phyloP scores from a whole-genome alignment of 2,888 invertebrate species.

The Dasysyrphus tricinctus region DNA sequence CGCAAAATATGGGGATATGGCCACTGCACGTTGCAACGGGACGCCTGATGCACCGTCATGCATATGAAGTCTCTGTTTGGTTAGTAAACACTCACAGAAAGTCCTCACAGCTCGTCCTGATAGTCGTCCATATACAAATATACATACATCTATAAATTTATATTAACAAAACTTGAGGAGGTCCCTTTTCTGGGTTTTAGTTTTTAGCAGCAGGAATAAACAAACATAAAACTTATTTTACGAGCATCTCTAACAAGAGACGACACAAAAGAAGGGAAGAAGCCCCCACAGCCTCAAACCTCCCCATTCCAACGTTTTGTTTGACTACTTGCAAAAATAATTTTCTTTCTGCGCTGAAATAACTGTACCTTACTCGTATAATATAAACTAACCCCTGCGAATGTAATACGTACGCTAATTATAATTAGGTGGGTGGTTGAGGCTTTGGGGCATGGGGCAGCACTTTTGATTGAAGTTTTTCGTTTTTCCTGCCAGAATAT shows the following conservation, averaged over 20 bases:
- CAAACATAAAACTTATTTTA: slow-evolving; percentile 58
- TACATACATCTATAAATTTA: background rate
- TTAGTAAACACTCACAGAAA: slow-evolving; percentile 17
- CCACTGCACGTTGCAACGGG: slow-evolving; percentile 32
- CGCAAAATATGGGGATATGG: slow-evolving; percentile 22
- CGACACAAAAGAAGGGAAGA: slow-evolving; percentile 17
- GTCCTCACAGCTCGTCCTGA: background rate
- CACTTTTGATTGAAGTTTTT: slow-evolving; percentile 60
- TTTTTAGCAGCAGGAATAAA: slow-evolving; percentile 59
- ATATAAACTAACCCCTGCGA: slow-evolving; percentile 11
- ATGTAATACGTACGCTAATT: slow-evolving; percentile 65
- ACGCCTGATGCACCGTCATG: slow-evolving; percentile 13
- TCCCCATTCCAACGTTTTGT: background rate
- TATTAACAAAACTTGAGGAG: slow-evolving; percentile 15
- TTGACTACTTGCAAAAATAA: slow-evolving; percentile 37
- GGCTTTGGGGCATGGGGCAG: slow-evolving; percentile 13
- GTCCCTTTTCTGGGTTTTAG: slow-evolving; percentile 37
- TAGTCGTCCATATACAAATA: background rate
- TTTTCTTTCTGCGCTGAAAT: slow-evolving; percentile 25
- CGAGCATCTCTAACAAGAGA: slow-evolving; percentile 43
- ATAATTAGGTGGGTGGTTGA: slow-evolving; percentile 58
- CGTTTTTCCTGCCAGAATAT: slow-evolving; percentile 50
- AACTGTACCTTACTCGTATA: slow-evolving; percentile 11
- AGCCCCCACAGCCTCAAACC: no score
- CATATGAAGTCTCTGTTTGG: slow-evolving; percentile 41